Base-by-base conservation (phyloP, 1,140 invertebrate genomes). In the Lethrus apterus region DNA sequence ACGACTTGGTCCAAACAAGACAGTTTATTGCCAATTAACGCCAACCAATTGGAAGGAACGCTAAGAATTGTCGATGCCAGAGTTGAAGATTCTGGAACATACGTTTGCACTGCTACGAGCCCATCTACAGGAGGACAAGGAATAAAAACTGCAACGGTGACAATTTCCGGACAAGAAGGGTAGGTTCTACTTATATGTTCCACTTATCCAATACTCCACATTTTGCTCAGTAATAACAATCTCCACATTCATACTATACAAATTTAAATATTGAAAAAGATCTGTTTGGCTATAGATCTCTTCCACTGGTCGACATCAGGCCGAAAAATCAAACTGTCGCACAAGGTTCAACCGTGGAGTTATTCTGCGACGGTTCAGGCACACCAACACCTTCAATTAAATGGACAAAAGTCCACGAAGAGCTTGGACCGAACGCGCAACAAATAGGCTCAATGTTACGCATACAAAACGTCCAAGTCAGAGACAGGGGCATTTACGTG, bases 401-500 rank as follows among this genome's bases (percentile, higher is more conserved):
- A 57, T 97, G 93, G 93, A 77, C 70, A 1, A 90, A 86, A 71
- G 76, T 83, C 46, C 68, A 73, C 34, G 78, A 77, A 20, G 58
- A 73, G 1, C 69, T 93, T 4, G 74, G 78, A 2, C 44, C 70
- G 0, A 77, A 80, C 53, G 72, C 75, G 1, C 75, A 77, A 47
- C 80, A 83, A 62, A 66, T 76, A 10, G 84, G 81, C 15, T 80
- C 83, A 48, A 70, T 75, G 0, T 66, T 94, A 14, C 72, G 79
- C 32, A 86, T 95, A 43, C 70, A 68, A 1, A 79, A 82, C 46
- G 79, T 81, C 0, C 76, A 78, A 55, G 73, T 87, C 17, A 71
- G 72, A 10, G 91, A 95, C 65, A 70, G 84, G 33, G 91, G 89
- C 17, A 70, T 82, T 7, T 94, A 93, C 57, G 64, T 84, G 4